Percentiles rank a stretch among this genome's conserved stretches.
Conservation (phyloP, 1,140 invertebrate genomes). For the Diabrotica undecimpunctata region DNA sequence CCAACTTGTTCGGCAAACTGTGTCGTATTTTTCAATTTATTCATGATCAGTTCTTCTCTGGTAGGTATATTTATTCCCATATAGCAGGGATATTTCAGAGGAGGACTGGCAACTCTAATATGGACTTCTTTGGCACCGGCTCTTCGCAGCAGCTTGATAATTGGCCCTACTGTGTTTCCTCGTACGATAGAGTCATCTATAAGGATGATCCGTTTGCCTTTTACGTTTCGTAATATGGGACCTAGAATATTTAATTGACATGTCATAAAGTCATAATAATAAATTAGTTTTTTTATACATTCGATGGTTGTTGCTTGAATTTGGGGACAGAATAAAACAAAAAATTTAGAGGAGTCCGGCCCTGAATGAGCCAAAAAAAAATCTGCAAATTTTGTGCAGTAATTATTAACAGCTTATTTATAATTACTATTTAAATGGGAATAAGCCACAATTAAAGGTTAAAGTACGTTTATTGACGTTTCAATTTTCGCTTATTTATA, state of each 20-base stretch:
- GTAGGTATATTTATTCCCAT: slow-evolving; percentile 99
- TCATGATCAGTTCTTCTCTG: slow-evolving; percentile 90
- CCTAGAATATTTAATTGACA: slow-evolving; percentile 51
- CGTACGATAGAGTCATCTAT: slow-evolving; percentile 97
- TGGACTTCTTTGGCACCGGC: slow-evolving; percentile 95
- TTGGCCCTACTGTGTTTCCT: slow-evolving; percentile 96
- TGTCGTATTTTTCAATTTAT: slow-evolving; percentile 72
- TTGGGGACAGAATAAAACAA: neutral
- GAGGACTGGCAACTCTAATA: slow-evolving; percentile 92
- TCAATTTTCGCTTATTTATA: too few relatives aligned
- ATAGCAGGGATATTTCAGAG: slow-evolving; percentile 92
- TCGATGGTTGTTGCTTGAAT: neutral
- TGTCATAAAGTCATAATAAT: too few relatives aligned
- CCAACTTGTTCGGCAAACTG: slow-evolving; percentile 78
- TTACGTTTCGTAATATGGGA: slow-evolving; percentile 84
- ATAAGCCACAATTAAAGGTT: too few relatives aligned
- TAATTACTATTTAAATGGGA: too few relatives aligned
- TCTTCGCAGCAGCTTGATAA: slow-evolving; percentile 87
- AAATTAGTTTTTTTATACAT: too few relatives aligned
- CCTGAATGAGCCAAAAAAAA: too few relatives aligned
- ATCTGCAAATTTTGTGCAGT: too few relatives aligned
- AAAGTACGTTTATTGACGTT: too few relatives aligned
- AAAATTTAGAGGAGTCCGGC: neutral
- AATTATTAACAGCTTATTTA: too few relatives aligned
- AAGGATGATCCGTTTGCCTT: slow-evolving; percentile 81